Evolutionary conservation across 2,888 invertebrate species (phyloP), one percentile per base, ranked within the genome.

Genomic region (Leptinotarsa peninsularis): DNA sequence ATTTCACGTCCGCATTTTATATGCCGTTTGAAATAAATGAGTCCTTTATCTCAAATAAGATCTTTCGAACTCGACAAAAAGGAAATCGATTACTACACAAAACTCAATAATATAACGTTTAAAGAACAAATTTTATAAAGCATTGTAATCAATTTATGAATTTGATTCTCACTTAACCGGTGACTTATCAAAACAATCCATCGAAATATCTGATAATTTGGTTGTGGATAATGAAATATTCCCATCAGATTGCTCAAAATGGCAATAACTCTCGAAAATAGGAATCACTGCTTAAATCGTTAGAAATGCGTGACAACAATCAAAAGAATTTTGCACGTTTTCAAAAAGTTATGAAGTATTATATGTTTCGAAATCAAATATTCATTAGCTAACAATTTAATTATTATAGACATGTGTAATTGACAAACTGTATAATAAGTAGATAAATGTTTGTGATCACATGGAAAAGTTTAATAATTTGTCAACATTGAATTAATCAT

Each of bases 241-340:
- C 33, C 43, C 33, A 43, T 21, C 49, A 17, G 14, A 21, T 54
- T 72, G 72, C 67, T 72, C 72, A 72, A 72, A n/a, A 49, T 17
- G 56, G 21, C 54, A 17, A 52, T 56, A 67, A 54, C 50, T 23
- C n/a, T 43, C 49, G 18, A 50, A 50, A 50, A 67, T 75, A 68
- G 50, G 66, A 68, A 60, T 72, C 68, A 66, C 73, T 76, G 72
- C 70, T 66, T 71, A 74, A 33, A 21, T 58, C 74, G 56, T 76
- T 80, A 81, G 81, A 72, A 75, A 80, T 74, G 83, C 84, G 84
- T 83, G 76, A 80, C 82, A 81, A 82, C 84, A 84, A 84, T 84
- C 84, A 84, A 82, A 43, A 81, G 79, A 73, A 82, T 77, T 58
- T 80, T 82, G 82, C 79, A 80, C 81, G 72, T 74, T 75, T 76